A percentile compares a stretch with the other conserved stretches of the same genome.
phyloP scores from a whole-genome alignment of 2,113 vertebrate species.

The Scomber colias region DNA sequence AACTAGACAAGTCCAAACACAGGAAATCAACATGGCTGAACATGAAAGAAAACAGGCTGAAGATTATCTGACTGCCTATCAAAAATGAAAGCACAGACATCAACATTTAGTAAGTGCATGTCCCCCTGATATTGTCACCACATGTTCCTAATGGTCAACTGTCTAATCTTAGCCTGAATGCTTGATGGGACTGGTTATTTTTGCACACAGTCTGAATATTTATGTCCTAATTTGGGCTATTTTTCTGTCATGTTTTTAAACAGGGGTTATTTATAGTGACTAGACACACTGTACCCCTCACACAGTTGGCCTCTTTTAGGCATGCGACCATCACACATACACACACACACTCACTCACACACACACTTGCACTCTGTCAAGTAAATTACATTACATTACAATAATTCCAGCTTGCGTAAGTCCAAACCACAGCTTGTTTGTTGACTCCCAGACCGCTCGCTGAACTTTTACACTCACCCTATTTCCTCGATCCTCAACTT shows the following conservation, averaged over 20 bases:
- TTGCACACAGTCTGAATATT: constrained; percentile 55
- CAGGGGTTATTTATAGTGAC: constrained; percentile 63
- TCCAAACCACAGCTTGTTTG: constrained; percentile 59
- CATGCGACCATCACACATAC: constrained; percentile 42
- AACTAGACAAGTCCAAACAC: not conserved
- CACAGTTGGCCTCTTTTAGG: constrained; percentile 45
- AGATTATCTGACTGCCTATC: too few relatives aligned
- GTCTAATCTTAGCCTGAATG: constrained; percentile 47
- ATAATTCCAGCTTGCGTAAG: constrained; percentile 51
- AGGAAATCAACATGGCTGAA: constrained; percentile 17
- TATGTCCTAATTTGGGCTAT: constrained; percentile 63
- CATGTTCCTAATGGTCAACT: constrained; percentile 28
- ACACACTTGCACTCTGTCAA: constrained; percentile 27
- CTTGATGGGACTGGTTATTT: constrained; percentile 53
- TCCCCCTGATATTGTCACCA: constrained; percentile 11
- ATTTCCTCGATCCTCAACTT: constrained; percentile 46
- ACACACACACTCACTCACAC: constrained; percentile 31
- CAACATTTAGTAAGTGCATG: constrained; percentile 20
- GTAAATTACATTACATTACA: constrained; percentile 45
- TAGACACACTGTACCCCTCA: constrained; percentile 56
- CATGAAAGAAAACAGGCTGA: not conserved
- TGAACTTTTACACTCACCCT: constrained; percentile 67
- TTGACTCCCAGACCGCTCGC: constrained; percentile 54
- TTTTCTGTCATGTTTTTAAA: constrained; percentile 60
- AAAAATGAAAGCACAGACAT: constrained; percentile 5